Base-by-base conservation (phyloP, 2,113 vertebrate genomes). In the Sinocyclocheilus anshuiensis region DNA sequence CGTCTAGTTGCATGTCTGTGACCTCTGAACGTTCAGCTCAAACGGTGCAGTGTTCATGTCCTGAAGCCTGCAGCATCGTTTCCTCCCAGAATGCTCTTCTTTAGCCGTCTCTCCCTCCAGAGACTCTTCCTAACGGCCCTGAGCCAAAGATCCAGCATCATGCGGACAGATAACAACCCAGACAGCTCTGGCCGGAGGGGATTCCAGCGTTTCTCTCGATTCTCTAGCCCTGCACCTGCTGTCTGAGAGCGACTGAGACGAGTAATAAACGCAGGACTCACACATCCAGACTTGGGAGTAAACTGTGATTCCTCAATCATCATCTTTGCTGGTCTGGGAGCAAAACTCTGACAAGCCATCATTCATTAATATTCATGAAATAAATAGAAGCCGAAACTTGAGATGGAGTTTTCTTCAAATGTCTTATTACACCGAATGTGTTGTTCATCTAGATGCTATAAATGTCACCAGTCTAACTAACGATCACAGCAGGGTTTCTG, bases 11-110 rank as follows among this genome's bases (percentile, higher is more conserved):
- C 8, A 20, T 24, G n/a, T 76, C 39, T 79, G 29, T 79, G 78
- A 81, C 33, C 59, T 63, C 22, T 65, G 36, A 65, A 45, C n/a
- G 4, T 9, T 65, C 22, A 45, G 22, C 22, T n/a, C 33, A 61
- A 53, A 42, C 42, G n/a, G 1, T 26, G 59, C 36, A 15, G 22
- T 63, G 57, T 65, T 81, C 6, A 18, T 20, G 4, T 42, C 55
- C 78, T 42, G 20, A 18, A 4, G 77, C 77, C 29, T 9, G 22
- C 33, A 63, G 57, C 57, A 0, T 0, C 4, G 22, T 18, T 80
- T 26, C 55, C 55, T 57, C 36, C 57, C 78, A 45, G 36, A 80
- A 79, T 39, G 53, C 77, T 33, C 20, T 79, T 15, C 57, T 63
- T n/a, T 22, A 39, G 29, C 13, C 3, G 5, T 59, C 77, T 15